Conservation (phyloP, 2,888 invertebrate genomes). For the Trimorus sp. region DNA sequence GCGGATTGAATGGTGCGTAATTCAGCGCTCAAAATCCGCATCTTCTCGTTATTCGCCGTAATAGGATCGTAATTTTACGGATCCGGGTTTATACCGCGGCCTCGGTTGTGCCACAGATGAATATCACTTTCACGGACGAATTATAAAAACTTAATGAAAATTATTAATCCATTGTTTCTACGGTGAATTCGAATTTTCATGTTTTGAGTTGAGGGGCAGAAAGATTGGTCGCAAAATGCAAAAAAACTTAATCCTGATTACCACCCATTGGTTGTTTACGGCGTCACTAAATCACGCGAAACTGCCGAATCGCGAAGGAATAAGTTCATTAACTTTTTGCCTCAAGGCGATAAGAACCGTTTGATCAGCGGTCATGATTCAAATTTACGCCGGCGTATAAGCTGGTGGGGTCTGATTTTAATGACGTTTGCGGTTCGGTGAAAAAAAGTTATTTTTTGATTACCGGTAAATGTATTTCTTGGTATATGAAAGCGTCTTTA, state of each 20-base stretch:
- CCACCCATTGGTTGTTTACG: background rate
- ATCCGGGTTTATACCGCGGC: constrained; percentile 12
- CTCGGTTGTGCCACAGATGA: background rate
- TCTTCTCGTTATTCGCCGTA: constrained; percentile 48
- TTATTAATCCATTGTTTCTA: constrained; percentile 31
- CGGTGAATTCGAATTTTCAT: constrained; percentile 11
- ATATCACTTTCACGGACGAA: constrained; percentile 17
- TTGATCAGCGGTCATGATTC: constrained; percentile 1
- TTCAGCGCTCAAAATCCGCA: constrained; percentile 38
- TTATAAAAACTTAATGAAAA: background rate
- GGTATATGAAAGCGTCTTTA: too few relatives aligned
- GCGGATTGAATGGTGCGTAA: constrained; percentile 30
- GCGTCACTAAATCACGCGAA: constrained; percentile 9
- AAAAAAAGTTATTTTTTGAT: too few relatives aligned
- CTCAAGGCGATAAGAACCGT: constrained; percentile 9
- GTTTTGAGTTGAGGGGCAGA: background rate
- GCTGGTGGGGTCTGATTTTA: too few relatives aligned
- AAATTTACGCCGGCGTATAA: too few relatives aligned
- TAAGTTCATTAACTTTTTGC: constrained; percentile 22
- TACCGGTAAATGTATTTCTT: too few relatives aligned
- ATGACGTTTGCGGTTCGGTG: too few relatives aligned
- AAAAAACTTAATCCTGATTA: constrained; percentile 3
- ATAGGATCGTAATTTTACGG: constrained; percentile 50
- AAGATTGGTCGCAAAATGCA: too few relatives aligned
- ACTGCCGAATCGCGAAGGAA: constrained; percentile 21